Base-by-base conservation (phyloP, 2,888 invertebrate genomes). In the Nemurella pictetii region DNA sequence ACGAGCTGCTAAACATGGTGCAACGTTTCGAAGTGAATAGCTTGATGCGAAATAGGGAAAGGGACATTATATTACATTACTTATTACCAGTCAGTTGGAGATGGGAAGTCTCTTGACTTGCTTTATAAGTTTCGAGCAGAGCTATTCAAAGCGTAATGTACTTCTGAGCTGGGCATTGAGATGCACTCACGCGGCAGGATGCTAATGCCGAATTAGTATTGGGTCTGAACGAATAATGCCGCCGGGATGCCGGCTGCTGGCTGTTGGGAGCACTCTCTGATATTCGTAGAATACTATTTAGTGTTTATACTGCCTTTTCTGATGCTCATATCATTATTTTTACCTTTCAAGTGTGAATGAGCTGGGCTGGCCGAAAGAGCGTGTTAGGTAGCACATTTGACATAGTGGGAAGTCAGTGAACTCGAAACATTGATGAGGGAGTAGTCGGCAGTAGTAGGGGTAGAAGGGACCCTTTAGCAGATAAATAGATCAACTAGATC, bases 111-210 rank as follows among this genome's bases (percentile, higher is more conserved):
- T 82, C 85, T 83, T 25, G 83, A 84, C 83, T 85, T 26, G 74
- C n/a, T 77, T 55, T 12, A 55, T 55, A 55, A 55, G 55, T 55
- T 55, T 2, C 4, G 55, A 55, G 55, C 78, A 27, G 73, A 55
- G 36, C 86, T 80, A 85, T 86, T 86, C 86, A 86, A 83, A 83
- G 74, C 78, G 74, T 85, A 85, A 85, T 86, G 85, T 83, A 85
- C 84, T 85, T 29, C 15, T 25, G 80, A 15, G 12, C 28, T 25
- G 30, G 73, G 78, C 55, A 81, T 86, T 86, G 80, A 81, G 80
- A 83, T 78, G 55, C 86, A 85, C 35, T 83, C 30, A 73, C 81
- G 86, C 85, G 86, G 85, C 83, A 84, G 30, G 0, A 1, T 9
- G 28, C 75, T 75, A 4, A 4, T 4, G 75, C 27, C 26, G 75